Base-by-base conservation (phyloP, 1,140 invertebrate species). In the Macrostomum lignano region DNA sequence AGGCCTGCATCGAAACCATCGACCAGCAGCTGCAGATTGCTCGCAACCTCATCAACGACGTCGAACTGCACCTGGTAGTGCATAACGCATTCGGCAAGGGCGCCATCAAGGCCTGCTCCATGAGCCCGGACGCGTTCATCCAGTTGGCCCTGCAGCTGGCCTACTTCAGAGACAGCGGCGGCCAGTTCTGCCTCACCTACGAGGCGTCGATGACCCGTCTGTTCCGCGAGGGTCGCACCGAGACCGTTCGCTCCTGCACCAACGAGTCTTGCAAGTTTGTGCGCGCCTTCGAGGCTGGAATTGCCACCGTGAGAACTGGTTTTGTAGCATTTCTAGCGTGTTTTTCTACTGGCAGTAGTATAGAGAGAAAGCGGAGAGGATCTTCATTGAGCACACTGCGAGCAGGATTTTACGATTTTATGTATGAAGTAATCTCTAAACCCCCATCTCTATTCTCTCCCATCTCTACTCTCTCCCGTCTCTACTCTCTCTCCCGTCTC, bases 141-240 rank as follows among this genome's bases (percentile, higher is more conserved):
- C 52, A 58, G 35, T 31, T 48, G 15, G 47, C 46, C 3, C 40
- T 52, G 13, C 49, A 52, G 35, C 33, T 52, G 14, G 46, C 48
- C 26, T 52, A 46, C 29, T 55, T 41, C 41, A 45, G 46, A 48
- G 73, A 82, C 55, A 72, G 75, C 40, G n/a, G n/a, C n/a, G 69
- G 73, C 3, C 74, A 74, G 43, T 93, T 94, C 55, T 74, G 71
- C 51, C 59, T 94, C 25, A 94, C 86, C 0, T 96, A 94, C 50
- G 86, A 96, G 60, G 84, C 88, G 0, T 88, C 81, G 7, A 94
- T 94, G 84, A 94, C 86, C 0, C 66, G 86, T 39, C 60, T 94
- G 17, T 96, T 71, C 61, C 67, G 78, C 36, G 86, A 96, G 64
- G 86, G 86, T 2, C 67, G 86, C 40, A 96, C 86, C 0, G 86